Evolutionary conservation across 1,140 invertebrate species (phyloP), one percentile per base, ranked within the genome.

Genomic region (Trachymyrmex cornetzi): DNA sequence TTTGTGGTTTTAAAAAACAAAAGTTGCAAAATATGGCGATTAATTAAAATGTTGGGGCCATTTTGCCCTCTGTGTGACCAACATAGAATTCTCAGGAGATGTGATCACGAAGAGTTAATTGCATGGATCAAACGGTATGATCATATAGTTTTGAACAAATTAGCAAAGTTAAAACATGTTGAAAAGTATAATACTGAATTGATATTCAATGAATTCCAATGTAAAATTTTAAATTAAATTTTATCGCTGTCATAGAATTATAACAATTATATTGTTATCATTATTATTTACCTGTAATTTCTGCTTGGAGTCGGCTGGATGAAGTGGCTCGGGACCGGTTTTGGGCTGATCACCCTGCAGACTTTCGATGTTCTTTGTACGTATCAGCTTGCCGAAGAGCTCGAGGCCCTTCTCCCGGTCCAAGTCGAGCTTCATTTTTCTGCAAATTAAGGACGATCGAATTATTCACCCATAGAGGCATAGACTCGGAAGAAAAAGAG

Each of bases 341-440:
- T 93, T 92, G 44, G 87, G 27, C 85, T 96, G 95, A 79, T 96
- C 96, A 92, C 96, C 97, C 86, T 97, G 97, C 71, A 97, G 94
- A 63, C 95, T 94, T 6, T 97, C 97, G 6, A 97, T 96, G 95
- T 98, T 97, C 95, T 98, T 98, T 66, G 97, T 98, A 74, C 97
- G 96, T 93, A 98, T 97, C 80, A 98, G 95, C 95, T 97, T 98
- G 85, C 97, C 96, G 91, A 97, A 97, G 87, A 98, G 95, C 87
- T 97, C 96, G 88, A 97, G 95, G 80, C 97, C 96, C 80, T 95
- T 95, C 69, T 96, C 96, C 55, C 95, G 94, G 88, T 96, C 96
- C 91, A 96, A 91, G 55, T 96, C 95, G 87, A 96, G 91, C 94
- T 96, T 96, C 96, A 96, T 96, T 91, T 95, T 96, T 89, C 94